Conservation (phyloP, 2,113 vertebrate genomes). For the Saimiri boliviensis region DNA sequence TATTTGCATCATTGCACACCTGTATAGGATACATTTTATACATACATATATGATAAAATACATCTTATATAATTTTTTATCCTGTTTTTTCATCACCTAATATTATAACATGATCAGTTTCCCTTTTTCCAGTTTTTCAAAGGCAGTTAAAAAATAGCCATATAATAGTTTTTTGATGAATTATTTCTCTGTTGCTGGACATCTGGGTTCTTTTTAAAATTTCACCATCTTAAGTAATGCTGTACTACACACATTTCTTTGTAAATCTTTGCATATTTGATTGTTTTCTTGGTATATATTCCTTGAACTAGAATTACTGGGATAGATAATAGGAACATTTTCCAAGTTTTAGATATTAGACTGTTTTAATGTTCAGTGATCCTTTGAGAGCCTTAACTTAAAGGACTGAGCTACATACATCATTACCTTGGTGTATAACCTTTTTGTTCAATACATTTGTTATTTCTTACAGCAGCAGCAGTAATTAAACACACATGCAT, state of each 20-base stretch:
- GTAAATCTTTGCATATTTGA: not conserved
- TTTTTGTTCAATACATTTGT: not conserved
- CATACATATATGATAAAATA: not conserved
- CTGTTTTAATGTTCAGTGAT: conserved; percentile 28
- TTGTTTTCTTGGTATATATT: not conserved
- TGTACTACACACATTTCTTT: not conserved
- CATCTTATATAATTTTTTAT: conserved; percentile 3
- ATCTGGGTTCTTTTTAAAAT: not conserved
- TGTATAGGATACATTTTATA: not conserved
- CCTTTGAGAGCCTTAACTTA: not conserved
- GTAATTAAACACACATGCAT: not conserved
- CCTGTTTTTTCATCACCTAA: not conserved
- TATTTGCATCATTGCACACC: not conserved
- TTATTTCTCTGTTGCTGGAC: not conserved
- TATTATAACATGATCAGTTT: not conserved
- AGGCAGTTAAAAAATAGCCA: not conserved
- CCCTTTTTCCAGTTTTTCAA: not conserved
- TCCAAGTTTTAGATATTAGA: not conserved
- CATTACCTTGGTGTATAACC: not conserved
- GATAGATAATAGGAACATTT: not conserved
- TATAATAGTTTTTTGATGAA: not conserved
- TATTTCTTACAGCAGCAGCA: not conserved
- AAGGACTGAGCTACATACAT: not conserved
- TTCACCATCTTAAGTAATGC: not conserved
- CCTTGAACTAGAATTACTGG: not conserved